Evolutionary conservation across 1,140 invertebrate genomes (phyloP), one percentile per base, ranked within the genome.

Genomic region (Manduca sexta): DNA sequence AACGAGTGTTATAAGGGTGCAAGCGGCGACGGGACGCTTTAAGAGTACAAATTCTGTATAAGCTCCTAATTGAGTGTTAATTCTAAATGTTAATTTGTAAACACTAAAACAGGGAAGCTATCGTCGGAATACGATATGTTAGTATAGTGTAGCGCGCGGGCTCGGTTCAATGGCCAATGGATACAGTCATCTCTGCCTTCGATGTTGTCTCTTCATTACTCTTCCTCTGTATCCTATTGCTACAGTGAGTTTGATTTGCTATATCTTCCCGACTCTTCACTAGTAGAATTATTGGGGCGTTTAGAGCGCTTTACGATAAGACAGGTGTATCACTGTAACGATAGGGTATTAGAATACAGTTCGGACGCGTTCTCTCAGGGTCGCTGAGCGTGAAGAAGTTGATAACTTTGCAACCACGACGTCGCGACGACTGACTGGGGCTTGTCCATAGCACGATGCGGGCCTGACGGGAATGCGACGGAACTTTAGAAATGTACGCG

Each of bases 41-140:
- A 80, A 86, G 77, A 87, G 86, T 87, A 87, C 86, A 88, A 88
- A 87, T 87, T 86, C 82, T 85, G 74, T 88, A 81, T 87, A 88
- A 88, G 84, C 78, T 82, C 82, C 81, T 82, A 79, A 67, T 74
- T 75, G 72, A 74, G 64, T 81, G 70, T 79, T 78, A 80, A 73
- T 77, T 74, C 62, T 79, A 68, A 74, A 74, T 57, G 60, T 76
- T 81, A 74, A 79, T 74, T 75, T 73, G 76, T 57, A 79, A 80
- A 74, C 70, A 71, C 68, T 65, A 74, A 73, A 79, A 51, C 75
- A 81, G 77, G 80, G 77, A 73, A 58, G 61, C 60, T 74, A 72
- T 64, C 60, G 68, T 75, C 66, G 56, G 46, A 66, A 65, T 63
- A 67, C 56, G 56, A 60, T 45, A 33, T 31, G 62, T 64, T 52